Base-by-base conservation (phyloP, 2,888 invertebrate species). In the Cataglyphis albicans region DNA sequence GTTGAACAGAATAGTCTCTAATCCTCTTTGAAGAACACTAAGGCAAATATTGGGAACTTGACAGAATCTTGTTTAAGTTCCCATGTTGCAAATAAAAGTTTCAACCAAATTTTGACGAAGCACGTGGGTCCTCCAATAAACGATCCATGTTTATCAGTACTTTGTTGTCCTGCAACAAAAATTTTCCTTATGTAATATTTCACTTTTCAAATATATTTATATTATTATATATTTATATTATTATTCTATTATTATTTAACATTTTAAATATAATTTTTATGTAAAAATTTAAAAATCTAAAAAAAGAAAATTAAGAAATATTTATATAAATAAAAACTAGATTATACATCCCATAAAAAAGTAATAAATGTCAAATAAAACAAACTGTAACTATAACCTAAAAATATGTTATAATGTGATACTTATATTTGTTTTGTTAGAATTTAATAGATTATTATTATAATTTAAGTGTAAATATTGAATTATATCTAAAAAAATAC, bases 61-160 rank as follows among this genome's bases (percentile, higher is more conserved):
- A 92, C 86, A 85, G 90, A 88, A 91, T 93, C 90, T 92, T 90
- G 91, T 91, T 94, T 93, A 94, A 92, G 94, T 94, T 94, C 94
- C 94, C 94, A 94, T 94, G 91, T 86, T 94, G 93, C 86, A 86
- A 83, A 73, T 73, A 83, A 86, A 29, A 83, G 74, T 89, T 85
- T 94, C 93, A 94, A 90, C 94, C 94, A 91, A 94, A 94, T 90
- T 94, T 94, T 86, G 94, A 94, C 52, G 94, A 94, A 87, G 94
- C 94, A 84, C 94, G 91, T 75, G 94, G 94, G 86, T 94, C 94
- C 89, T 94, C 93, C 87, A 93, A 91, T 86, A 94, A 91, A 84
- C 92, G 91, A 88, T 94, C 93, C 94, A 94, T 94, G 84, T 84
- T 93, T 91, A 82, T 70, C 70, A 84, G 76, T 82, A 84, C 83